Evolutionary conservation across 2,113 vertebrate genomes (phyloP), one percentile per base, ranked within the genome.

Genomic region (Naja naja): DNA sequence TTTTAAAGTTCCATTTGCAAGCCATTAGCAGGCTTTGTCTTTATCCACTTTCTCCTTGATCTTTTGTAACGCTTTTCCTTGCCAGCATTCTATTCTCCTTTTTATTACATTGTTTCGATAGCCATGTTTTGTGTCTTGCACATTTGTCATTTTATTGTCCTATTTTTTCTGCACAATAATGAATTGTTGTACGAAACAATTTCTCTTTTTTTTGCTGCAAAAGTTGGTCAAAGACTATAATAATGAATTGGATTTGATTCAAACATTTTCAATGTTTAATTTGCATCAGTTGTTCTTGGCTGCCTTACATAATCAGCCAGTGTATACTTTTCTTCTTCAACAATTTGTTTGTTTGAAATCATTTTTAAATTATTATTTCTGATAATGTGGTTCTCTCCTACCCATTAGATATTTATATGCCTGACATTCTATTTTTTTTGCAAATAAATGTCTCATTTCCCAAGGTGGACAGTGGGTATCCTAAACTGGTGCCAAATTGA

Each of bases 381-480:
- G 69, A 20, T 81, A 81, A 81, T 34, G 34, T 56, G 43, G 56
- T 49, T 60, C 69, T 39, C 85, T 30, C 45, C 18, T 53, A 39
- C 18, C 60, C 30, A 47, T 39, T 55, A 53, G 25, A 89, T 89
- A 89, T 55, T 34, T 81, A n/a, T 7, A 55, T 89, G 25, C 60
- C 53, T 55, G 30, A n/a, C 45, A 14, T 52, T n/a, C 58, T 47
- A 30, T 43, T 89, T 92, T 89, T 92, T 60, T 54, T 89, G 18
- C 60, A 43, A 11, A 92, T 45, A 89, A 92, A 88, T 89, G 34
- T 64, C 54, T 81, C 58, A 81, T 89, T 92, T 39, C 52, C n/a
- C 34, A 89, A 25, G 52, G 60, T 45, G 23, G 58, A n/a, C 60
- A 55, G 49, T 54, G 52, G 34, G 18, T 20, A 20, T 74, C 53